Evolutionary conservation across 37 sponge, comb jelly and placozoan species (phyloP), one percentile per base, ranked within the genome.

Genomic region (Spongilla lacustris): DNA sequence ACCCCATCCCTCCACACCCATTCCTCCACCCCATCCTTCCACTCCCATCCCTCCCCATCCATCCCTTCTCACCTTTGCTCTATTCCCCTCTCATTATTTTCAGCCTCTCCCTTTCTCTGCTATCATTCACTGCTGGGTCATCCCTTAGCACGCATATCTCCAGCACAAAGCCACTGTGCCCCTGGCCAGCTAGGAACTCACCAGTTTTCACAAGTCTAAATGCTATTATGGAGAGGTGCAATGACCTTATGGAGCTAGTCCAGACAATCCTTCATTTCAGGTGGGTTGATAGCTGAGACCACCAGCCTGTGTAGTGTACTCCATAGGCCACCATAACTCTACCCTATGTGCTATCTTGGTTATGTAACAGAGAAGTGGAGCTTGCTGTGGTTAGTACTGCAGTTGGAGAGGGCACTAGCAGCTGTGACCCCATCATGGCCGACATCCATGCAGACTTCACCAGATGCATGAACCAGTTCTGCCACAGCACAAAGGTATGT

Each of bases 201-300:
- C 84, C 87, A 23, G 87, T 91, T 2, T 97, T 97, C 69, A 27
- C 73, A 19, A 33, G 75, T 2, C 85, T 97, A 33, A 97, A 95
- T 73, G 76, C 84, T 1, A 87, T 95, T 71, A 95, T 95, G 94
- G 98, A 97, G 76, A 81, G 98, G 13, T 95, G 92, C 72, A 95
- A 97, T 83, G 98, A 97, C 68, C 80, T 95, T 34, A 82, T 92
- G 74, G 98, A 97, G 33, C 85, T 97, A 0, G 92, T 95, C 29
- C 91, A 93, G 66, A 97, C 98, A 2, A 77, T 88, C 26, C 88
- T 80, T 10, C 95, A 97, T 78, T 97, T 97, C 88, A 83, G 83
- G 93, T 92, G 46, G 17, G 75, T 84, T 17, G 28, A 79, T 0
- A 12, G 34, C 33, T 19, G 4, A 74, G 23, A 41, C 41, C 41